Evolutionary conservation across 2,888 invertebrate species (phyloP).

Genomic region (Lepidochrysops patricia): DNA sequence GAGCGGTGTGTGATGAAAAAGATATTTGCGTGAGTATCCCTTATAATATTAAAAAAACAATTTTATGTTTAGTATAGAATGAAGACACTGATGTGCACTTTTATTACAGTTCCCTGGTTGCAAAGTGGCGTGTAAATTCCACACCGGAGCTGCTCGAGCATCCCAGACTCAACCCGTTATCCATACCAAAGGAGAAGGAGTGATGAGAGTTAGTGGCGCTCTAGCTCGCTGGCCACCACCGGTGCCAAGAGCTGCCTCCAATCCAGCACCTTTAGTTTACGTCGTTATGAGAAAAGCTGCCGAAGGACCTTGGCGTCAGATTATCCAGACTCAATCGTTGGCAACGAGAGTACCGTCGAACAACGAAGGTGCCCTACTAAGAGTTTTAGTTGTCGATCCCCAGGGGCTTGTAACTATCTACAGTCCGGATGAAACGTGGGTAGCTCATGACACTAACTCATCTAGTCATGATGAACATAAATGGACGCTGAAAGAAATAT

Average conservation of each 20-base stretch:
- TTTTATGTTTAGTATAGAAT: constrained; percentile 1
- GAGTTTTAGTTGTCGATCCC: constrained; percentile 81
- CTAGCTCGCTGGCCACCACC: constrained; percentile 79
- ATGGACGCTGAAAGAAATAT: constrained; percentile 80
- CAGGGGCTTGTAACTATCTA: constrained; percentile 81
- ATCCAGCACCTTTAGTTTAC: constrained; percentile 77
- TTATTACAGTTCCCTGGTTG: constrained; percentile 80
- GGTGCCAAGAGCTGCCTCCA: constrained; percentile 70
- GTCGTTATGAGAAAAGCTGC: constrained; percentile 80
- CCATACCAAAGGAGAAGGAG: constrained; percentile 80
- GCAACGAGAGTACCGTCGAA: constrained; percentile 78
- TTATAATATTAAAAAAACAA: not conserved
- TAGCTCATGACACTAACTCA: constrained; percentile 70
- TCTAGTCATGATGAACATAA: constrained; percentile 66
- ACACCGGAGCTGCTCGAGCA: constrained; percentile 75
- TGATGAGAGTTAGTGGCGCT: constrained; percentile 77
- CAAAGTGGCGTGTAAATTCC: constrained; percentile 81
- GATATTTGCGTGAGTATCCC: constrained; percentile 80
- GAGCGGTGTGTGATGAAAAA: constrained; percentile 80
- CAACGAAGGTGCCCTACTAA: constrained; percentile 77
- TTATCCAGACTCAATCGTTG: constrained; percentile 78
- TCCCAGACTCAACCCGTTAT: constrained; percentile 81
- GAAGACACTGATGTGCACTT: not conserved
- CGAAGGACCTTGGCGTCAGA: constrained; percentile 78
- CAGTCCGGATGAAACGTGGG: constrained; percentile 77